Conservation (phyloP, 2,888 invertebrate genomes). For the Phortica okadai region DNA sequence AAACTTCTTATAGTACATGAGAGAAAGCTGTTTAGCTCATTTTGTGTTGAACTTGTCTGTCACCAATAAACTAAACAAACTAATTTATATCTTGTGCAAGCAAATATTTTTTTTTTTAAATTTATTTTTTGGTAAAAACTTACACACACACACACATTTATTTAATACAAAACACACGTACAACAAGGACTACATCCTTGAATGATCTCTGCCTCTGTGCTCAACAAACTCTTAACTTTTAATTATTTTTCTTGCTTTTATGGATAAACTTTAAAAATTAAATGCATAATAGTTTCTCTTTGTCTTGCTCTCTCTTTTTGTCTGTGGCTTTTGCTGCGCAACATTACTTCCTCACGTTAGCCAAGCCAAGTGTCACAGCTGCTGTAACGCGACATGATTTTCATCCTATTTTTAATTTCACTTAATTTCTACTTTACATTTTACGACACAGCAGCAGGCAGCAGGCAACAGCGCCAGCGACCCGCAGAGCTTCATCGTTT, state of each 20-base stretch:
- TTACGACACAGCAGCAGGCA: not conserved
- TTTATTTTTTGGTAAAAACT: no score
- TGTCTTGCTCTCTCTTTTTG: no score
- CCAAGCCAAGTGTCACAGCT: conserved; percentile 23
- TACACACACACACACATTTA: not conserved
- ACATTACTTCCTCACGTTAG: no score
- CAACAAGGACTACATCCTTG: no score
- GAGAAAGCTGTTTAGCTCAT: no score
- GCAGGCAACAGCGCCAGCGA: not conserved
- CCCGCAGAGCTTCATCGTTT: no score
- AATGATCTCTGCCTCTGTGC: not conserved
- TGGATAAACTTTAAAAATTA: not conserved
- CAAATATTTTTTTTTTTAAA: not conserved
- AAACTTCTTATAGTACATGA: no score
- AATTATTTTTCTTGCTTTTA: conserved; percentile 11
- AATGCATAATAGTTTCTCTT: not conserved
- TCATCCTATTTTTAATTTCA: conserved; percentile 26
- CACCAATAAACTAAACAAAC: not conserved
- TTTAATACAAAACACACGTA: not conserved
- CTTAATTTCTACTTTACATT: conserved; percentile 31
- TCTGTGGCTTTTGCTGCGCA: not conserved
- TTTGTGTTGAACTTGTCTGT: no score
- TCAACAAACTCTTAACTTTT: conserved; percentile 23
- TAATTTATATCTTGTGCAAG: not conserved
- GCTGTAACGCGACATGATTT: conserved; percentile 9